These are phyloP conservation scores for Eonycteris spelaea DNA, from an alignment of 2,113 vertebrate species.

Conservation along the genomic window DNA sequence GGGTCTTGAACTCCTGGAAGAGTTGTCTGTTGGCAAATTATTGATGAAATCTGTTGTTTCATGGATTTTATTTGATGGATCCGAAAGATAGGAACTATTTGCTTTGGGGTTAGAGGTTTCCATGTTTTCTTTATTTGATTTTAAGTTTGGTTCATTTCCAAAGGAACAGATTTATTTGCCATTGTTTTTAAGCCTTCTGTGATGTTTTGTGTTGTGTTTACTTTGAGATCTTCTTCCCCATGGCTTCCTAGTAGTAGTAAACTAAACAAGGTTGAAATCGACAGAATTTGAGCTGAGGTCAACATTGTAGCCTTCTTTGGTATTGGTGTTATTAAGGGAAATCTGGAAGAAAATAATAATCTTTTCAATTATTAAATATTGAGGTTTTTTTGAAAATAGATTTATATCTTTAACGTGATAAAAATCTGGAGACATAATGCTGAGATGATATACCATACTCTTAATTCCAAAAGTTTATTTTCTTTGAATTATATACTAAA, in stretches of 20 bases:
- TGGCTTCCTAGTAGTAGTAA: slow-evolving; percentile 47
- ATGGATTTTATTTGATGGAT: not conserved
- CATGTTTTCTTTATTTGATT: not conserved
- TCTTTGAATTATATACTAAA: not conserved
- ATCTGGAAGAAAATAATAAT: slow-evolving; percentile 65
- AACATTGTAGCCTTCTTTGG: slow-evolving; percentile 62
- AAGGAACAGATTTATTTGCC: not conserved
- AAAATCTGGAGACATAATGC: not conserved
- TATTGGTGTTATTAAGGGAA: slow-evolving; percentile 8
- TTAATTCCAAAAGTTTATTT: not conserved
- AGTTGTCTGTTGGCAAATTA: not conserved
- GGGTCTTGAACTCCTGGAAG: not conserved
- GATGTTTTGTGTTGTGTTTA: not conserved
- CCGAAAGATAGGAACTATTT: not conserved
- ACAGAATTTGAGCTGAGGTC: slow-evolving; percentile 40
- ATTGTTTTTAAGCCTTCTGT: not conserved
- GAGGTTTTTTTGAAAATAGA: not conserved
- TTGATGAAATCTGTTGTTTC: not conserved
- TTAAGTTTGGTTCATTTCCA: not conserved
- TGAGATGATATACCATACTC: not conserved
- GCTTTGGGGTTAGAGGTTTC: not conserved
- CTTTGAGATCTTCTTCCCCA: not conserved
- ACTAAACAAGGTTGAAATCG: slow-evolving; percentile 61
- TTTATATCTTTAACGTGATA: not conserved
- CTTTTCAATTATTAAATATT: slow-evolving; percentile 10